Evolutionary conservation across 1,140 invertebrate species (phyloP), one percentile per base, ranked within the genome.

Genomic region (Drosophila sp.): DNA sequence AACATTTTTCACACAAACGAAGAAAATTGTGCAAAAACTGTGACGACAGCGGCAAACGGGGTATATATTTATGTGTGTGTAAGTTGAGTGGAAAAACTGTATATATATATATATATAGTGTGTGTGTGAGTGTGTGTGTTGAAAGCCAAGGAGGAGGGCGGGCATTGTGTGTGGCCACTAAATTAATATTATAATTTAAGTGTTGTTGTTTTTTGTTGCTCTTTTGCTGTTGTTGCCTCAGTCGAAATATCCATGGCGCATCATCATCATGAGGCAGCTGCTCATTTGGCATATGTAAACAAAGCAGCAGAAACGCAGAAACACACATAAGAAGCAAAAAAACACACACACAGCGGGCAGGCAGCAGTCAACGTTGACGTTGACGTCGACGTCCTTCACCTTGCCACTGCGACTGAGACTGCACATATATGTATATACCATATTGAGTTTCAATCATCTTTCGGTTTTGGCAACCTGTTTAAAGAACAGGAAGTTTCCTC

Each of bases 11-110:
- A 56, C 54, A 56, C 54, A 56, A 17, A 32, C 55, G 55, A 30
- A 69, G 56, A 79, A 75, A 79, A 89, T 89, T 86, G 83, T 86
- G 83, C 83, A 87, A 89, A 87, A 82, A 75, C 54, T 87, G 83
- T 89, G 79, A 87, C 83, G 83, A 74, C 70, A 74, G 69, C 58
- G 70, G 56, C n/a, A 50, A 40, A 44, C 38, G 44, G 64, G 33
- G 60, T 40, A 27, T 33, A 33, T 44, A 35, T n/a, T 33, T 23
- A 10, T 40, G 5, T 38, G 23, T 44, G 61, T 29, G 35, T 58
- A 38, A 62, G 3, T 50, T 50, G 44, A 50, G 44, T 50, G 44
- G 44, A 50, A 50, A 50, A 50, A 50, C 44, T 50, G 44, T 50
- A 50, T 50, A 23, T 47, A 10, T 17, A 17, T 17, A 17, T 17